Evolutionary conservation across 2,797 vertebrate genomes (phyloP).

Genomic region (Rhynchotus rufescens): DNA sequence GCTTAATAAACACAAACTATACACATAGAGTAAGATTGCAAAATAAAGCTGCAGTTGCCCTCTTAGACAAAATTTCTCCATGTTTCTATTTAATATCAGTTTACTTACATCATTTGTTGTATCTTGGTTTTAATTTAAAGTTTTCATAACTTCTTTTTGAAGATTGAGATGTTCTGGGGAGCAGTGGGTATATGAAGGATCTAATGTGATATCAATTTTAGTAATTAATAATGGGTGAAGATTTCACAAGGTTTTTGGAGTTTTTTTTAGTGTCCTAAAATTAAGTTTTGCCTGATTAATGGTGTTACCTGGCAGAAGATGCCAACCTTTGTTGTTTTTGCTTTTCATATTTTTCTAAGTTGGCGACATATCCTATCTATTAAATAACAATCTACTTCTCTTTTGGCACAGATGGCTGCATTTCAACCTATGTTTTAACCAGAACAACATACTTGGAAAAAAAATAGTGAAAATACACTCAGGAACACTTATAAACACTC

Average conservation of each 20-base stretch:
- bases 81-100: not conserved
- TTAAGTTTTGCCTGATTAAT: constrained; percentile 21
- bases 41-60: not conserved
- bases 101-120: not conserved
- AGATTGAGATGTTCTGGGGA: not conserved
- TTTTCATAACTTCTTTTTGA: not conserved
- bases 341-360: not conserved
- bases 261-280: not conserved
- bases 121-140: not conserved
- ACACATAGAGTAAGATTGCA: not conserved
- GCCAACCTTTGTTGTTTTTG: not conserved
- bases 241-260: not conserved
- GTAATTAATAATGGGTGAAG: not conserved
- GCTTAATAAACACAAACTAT: not conserved
- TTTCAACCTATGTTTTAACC: constrained; percentile 43
- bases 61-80: not conserved
- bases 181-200: not conserved
- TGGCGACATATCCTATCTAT: not conserved
- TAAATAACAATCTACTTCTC: not conserved
- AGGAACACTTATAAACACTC: constrained; percentile 1
- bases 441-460: constrained; percentile 3
- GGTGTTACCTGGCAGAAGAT: not conserved
- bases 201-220: not conserved
- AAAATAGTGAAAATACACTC: not conserved
- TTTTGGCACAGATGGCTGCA: constrained; percentile 15